phyloP scores from a whole-genome alignment of 2,888 invertebrate species.

The Nemotelus pantherinus region DNA sequence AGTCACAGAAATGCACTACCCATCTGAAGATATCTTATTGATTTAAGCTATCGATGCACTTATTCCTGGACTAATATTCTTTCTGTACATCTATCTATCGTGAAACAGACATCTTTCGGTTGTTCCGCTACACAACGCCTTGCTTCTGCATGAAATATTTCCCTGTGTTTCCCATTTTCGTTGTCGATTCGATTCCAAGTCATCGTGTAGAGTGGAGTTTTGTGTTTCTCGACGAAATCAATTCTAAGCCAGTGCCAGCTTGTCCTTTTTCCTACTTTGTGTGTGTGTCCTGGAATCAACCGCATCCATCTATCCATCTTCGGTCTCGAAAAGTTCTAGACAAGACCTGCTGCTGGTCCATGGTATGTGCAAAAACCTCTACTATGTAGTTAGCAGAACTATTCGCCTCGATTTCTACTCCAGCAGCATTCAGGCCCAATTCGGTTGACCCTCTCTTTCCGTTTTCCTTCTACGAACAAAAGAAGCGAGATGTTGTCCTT shows the following conservation, averaged over 20 bases:
- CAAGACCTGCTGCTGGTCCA: no score
- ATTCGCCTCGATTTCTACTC: not conserved
- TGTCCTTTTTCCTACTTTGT: conserved; percentile 30
- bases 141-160: not conserved
- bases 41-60: conserved; percentile 48
- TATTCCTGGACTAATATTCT: conserved; percentile 45
- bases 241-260: conserved; percentile 31
- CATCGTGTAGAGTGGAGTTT: conserved; percentile 40
- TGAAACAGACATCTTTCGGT: not conserved
- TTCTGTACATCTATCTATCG: not conserved
- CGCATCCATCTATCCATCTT: conserved; percentile 29
- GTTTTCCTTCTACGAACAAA: not conserved
- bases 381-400: not conserved
- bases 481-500: conserved; percentile 46
- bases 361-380: no score
- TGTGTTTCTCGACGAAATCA: conserved; percentile 40
- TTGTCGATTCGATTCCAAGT: conserved; percentile 16
- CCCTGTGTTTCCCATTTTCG: conserved; percentile 1
- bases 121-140: not conserved
- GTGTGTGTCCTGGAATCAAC: conserved; percentile 13
- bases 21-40: conserved; percentile 47
- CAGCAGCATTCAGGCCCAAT: conserved; percentile 3
- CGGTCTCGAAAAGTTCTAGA: not conserved
- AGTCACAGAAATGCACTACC: conserved; percentile 30
- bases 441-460: conserved; percentile 34